Percentiles rank a stretch among this genome's conserved stretches.
These are phyloP conservation scores for Phoebastria nigripes DNA, from an alignment of 2,797 vertebrate genomes.

Conservation along the genomic window DNA sequence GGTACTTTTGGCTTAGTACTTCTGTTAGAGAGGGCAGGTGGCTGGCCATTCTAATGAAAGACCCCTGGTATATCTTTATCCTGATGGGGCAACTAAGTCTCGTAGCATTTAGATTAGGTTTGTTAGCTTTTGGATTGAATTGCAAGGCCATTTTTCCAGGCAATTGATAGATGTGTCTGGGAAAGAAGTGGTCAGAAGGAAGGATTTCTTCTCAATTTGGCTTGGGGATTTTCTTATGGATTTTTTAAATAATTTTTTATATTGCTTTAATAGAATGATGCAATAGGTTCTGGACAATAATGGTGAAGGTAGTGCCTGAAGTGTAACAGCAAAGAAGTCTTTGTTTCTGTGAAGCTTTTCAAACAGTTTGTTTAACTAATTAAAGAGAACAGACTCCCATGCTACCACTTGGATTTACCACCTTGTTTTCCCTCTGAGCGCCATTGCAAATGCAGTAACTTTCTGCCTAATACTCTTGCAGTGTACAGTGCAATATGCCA, in stretches of 20 bases:
- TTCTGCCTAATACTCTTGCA: background rate
- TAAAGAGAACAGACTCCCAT: background rate
- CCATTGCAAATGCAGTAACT: background rate
- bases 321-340: background rate
- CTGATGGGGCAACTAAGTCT: background rate
- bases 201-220: background rate
- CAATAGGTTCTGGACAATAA: background rate
- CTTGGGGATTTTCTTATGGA: background rate
- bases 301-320: background rate
- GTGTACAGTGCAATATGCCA: background rate
- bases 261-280: background rate
- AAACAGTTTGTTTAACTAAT: background rate
- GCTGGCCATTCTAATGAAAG: background rate
- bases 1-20: background rate
- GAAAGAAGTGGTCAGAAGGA: background rate
- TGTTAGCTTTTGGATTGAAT: background rate
- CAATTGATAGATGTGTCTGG: background rate
- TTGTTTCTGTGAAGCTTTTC: background rate
- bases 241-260: background rate
- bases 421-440: background rate
- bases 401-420: background rate
- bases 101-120: background rate
- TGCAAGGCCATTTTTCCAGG: background rate
- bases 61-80: background rate
- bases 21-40: background rate